Evolutionary conservation across 2,797 vertebrate species (phyloP).

Genomic region (Hoplostethus atlanticus): DNA sequence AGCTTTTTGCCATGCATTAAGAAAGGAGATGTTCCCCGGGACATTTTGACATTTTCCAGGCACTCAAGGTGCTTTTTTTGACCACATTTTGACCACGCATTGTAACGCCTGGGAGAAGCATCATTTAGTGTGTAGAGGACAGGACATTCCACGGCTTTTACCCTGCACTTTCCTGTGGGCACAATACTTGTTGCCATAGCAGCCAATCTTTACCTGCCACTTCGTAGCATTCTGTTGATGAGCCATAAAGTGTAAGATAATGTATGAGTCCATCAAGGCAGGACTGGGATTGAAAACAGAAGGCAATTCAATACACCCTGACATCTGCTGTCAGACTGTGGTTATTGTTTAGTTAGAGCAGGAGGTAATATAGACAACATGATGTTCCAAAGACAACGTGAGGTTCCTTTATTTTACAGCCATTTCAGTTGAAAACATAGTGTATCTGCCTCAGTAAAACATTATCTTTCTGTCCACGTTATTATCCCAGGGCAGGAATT

Average conservation of each 20-base stretch:
- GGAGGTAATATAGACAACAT: background rate
- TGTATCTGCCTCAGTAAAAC: slow-evolving; percentile 9
- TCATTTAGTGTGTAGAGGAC: slow-evolving; percentile 22
- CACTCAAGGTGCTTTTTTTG: background rate
- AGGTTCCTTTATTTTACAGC: background rate
- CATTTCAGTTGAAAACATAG: background rate
- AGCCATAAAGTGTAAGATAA: slow-evolving; percentile 48
- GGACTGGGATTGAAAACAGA: background rate
- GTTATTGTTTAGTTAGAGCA: slow-evolving; percentile 23
- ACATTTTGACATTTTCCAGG: background rate
- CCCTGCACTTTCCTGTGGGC: slow-evolving; percentile 12
- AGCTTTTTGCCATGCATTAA: slow-evolving; percentile 4
- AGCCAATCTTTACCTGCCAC: slow-evolving; percentile 47
- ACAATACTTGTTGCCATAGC: slow-evolving; percentile 63
- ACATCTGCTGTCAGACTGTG: slow-evolving; percentile 16
- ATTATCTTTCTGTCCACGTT: background rate
- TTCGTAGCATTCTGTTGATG: slow-evolving; percentile 56
- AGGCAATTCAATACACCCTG: slow-evolving; percentile 21
- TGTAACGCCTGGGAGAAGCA: slow-evolving; percentile 3
- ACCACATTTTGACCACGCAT: background rate
- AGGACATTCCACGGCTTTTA: slow-evolving; percentile 34
- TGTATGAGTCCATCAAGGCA: slow-evolving; percentile 18
- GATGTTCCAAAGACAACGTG: background rate
- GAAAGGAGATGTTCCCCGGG: background rate
- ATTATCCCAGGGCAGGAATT: slow-evolving; percentile 5